Percentiles rank a stretch among this genome's conserved stretches.
These are phyloP conservation scores for Poecilia gillii DNA, from an alignment of 2,797 vertebrate species.

Conservation along the genomic window DNA sequence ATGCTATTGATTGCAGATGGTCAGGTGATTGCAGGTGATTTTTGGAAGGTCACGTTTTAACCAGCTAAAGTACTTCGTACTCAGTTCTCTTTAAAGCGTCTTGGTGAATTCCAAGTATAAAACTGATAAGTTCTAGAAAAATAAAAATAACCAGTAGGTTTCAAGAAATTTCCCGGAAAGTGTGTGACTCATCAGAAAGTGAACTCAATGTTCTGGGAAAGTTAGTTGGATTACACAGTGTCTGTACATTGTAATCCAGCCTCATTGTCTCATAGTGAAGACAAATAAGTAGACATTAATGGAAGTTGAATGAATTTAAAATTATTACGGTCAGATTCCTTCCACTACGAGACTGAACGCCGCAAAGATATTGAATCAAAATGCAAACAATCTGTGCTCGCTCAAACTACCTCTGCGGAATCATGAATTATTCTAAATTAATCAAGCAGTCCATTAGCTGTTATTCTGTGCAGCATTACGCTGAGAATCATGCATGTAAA, in stretches of 20 bases:
- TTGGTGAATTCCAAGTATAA: neutral
- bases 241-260: neutral
- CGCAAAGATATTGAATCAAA: neutral
- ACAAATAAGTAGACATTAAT: neutral
- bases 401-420: neutral
- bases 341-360: neutral
- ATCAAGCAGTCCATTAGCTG: constrained; percentile 8
- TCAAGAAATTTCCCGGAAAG: neutral
- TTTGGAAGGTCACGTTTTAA: neutral
- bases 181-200: neutral
- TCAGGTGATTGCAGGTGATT: neutral
- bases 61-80: neutral
- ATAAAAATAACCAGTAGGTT: neutral
- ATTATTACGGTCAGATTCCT: neutral
- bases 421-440: neutral
- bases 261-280: neutral
- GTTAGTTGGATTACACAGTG: neutral
- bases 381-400: neutral
- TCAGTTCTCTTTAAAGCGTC: neutral
- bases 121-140: neutral
- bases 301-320: neutral
- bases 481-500: constrained; percentile 5
- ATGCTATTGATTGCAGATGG: neutral
- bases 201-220: neutral
- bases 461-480: constrained; percentile 17